Percentiles rank a stretch among this genome's conserved stretches.
These are phyloP conservation scores for Trachymyrmex cornetzi DNA, from an alignment of 1,140 invertebrate species.

Conservation along the genomic window DNA sequence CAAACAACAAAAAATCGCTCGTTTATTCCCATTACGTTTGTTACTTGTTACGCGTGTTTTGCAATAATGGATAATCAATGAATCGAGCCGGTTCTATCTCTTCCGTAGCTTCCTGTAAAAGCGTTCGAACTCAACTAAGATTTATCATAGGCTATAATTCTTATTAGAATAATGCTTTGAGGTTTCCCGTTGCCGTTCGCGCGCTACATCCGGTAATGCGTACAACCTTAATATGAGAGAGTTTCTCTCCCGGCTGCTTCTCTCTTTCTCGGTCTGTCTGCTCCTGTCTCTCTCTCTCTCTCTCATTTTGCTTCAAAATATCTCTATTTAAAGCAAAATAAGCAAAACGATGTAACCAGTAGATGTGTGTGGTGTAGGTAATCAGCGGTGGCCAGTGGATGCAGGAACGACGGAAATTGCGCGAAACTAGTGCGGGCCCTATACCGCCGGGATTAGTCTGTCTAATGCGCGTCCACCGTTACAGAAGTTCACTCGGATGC, in stretches of 20 bases:
- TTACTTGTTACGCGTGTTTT: slow-evolving; percentile 35
- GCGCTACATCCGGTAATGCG: slow-evolving; percentile 17
- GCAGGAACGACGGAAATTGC: slow-evolving; percentile 70
- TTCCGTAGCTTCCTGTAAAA: slow-evolving; percentile 40
- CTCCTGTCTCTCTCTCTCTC: not conserved
- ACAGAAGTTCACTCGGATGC: slow-evolving; percentile 66
- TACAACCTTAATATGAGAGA: slow-evolving; percentile 42
- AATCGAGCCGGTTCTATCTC: slow-evolving; percentile 40
- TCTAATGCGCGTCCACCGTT: slow-evolving; percentile 67
- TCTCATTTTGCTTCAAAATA: slow-evolving; percentile 55
- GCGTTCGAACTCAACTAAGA: slow-evolving; percentile 23
- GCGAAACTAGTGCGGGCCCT: slow-evolving; percentile 67
- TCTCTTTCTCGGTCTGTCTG: not conserved
- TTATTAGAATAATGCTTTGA: slow-evolving; percentile 60
- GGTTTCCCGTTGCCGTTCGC: slow-evolving; percentile 39
- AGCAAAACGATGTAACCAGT: slow-evolving; percentile 56
- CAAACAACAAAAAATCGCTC: slow-evolving; percentile 31
- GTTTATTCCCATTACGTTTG: slow-evolving; percentile 2
- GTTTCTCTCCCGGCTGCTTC: slow-evolving; percentile 22
- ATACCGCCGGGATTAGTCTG: slow-evolving; percentile 70
- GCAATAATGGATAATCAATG: slow-evolving; percentile 62
- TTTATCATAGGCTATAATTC: slow-evolving; percentile 58
- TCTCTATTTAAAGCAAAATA: slow-evolving; percentile 67
- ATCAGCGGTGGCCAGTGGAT: slow-evolving; percentile 68
- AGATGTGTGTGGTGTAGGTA: slow-evolving; percentile 63